phyloP scores from a whole-genome alignment of 2,797 vertebrate genomes.

The Fistularia commersonii region DNA sequence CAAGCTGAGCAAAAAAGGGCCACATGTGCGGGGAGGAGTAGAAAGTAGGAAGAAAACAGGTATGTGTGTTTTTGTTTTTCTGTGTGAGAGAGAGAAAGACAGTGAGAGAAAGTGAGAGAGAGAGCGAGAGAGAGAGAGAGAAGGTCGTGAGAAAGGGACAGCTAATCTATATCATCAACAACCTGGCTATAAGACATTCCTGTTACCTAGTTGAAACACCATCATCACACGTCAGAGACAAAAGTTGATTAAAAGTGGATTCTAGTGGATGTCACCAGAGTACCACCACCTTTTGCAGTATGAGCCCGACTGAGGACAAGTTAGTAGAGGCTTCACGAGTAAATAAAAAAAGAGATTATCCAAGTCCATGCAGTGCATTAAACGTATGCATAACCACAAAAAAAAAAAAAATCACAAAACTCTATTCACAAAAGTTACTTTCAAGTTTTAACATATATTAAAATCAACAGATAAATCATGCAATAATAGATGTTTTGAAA shows the following conservation, averaged over 20 bases:
- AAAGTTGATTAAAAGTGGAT: conserved; percentile 9
- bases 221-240: conserved; percentile 12
- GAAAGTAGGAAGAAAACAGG: conserved; percentile 25
- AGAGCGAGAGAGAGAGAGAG: conserved; percentile 16
- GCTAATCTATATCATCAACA: conserved; percentile 48
- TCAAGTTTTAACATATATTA: too few species aligned
- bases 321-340: too few species aligned
- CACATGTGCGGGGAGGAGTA: conserved; percentile 24
- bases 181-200: conserved; percentile 23
- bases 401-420: too few species aligned
- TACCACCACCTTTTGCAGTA: neutral
- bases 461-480: too few species aligned
- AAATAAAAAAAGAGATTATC: too few species aligned
- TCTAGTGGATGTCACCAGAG: conserved; percentile 4
- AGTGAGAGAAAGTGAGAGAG: conserved; percentile 15
- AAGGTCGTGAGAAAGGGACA: conserved; percentile 24
- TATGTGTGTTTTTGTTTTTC: conserved; percentile 17
- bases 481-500: too few species aligned
- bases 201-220: conserved; percentile 29
- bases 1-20: conserved; percentile 50
- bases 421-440: too few species aligned
- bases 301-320: too few species aligned
- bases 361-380: too few species aligned
- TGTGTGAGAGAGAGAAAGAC: conserved; percentile 13
- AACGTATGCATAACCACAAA: too few species aligned